These are phyloP conservation scores for Pseudococcus longispinus DNA, from an alignment of 2,888 invertebrate genomes.

Conservation along the genomic window DNA sequence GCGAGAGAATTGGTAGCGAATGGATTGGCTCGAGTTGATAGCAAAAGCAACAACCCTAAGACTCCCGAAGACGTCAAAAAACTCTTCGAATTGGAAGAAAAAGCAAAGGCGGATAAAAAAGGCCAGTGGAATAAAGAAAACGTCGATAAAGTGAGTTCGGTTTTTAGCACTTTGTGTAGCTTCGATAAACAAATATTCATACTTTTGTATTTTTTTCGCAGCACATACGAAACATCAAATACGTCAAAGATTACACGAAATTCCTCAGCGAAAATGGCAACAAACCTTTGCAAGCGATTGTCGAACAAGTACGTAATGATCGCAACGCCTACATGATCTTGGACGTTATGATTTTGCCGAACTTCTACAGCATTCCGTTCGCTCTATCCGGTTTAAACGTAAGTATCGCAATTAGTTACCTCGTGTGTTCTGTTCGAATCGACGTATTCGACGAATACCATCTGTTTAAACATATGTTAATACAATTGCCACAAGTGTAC, in stretches of 20 bases:
- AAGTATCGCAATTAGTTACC: not conserved
- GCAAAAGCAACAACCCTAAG: slow-evolving; percentile 69
- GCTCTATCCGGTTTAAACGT: slow-evolving; percentile 47
- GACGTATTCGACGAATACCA: slow-evolving; percentile 36
- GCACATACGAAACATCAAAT: slow-evolving; percentile 35
- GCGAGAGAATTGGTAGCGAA: slow-evolving; percentile 87
- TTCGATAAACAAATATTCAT: not conserved
- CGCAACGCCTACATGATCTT: not conserved
- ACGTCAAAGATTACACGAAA: slow-evolving; percentile 14
- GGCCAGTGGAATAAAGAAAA: slow-evolving; percentile 72
- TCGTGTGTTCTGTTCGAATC: not conserved
- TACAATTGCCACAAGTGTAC: not conserved
- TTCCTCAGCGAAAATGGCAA: not conserved
- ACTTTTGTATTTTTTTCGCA: not conserved
- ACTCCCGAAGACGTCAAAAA: slow-evolving; percentile 70
- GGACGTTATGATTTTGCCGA: slow-evolving; percentile 34
- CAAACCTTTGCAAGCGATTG: slow-evolving; percentile 33
- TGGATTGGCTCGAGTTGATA: slow-evolving; percentile 81
- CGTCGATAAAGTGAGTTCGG: slow-evolving; percentile 16
- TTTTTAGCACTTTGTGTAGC: not conserved
- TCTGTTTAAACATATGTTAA: slow-evolving; percentile 25
- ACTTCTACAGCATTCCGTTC: slow-evolving; percentile 36
- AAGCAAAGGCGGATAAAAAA: slow-evolving; percentile 85
- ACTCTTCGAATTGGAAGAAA: slow-evolving; percentile 85
- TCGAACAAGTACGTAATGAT: slow-evolving; percentile 27